These are phyloP conservation scores for Sthenelais limicola DNA, from an alignment of 2,888 invertebrate species.

Conservation along the genomic window DNA sequence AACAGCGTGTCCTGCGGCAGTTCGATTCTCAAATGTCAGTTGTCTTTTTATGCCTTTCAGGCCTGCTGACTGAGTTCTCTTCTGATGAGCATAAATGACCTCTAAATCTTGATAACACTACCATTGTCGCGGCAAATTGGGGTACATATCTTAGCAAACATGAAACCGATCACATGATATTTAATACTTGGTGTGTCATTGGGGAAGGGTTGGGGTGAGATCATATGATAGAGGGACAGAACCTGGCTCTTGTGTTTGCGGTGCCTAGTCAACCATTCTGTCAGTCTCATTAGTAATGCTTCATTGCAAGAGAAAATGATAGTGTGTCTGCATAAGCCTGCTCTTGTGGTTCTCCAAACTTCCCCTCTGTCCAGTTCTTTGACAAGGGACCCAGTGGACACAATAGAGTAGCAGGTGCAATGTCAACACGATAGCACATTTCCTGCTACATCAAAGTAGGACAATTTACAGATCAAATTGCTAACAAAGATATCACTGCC, in stretches of 20 bases:
- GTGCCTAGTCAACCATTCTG: slow-evolving; percentile 18
- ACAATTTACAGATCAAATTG: slow-evolving; percentile 33
- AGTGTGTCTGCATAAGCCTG: slow-evolving; percentile 12
- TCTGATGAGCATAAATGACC: slow-evolving; percentile 7
- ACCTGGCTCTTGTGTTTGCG: background rate
- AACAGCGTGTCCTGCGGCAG: background rate
- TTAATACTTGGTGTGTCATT: slow-evolving; percentile 11
- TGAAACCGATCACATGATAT: slow-evolving; percentile 34
- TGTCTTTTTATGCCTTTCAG: slow-evolving; percentile 4
- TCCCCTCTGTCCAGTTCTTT: background rate
- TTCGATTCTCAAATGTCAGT: background rate
- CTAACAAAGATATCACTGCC: slow-evolving; percentile 25
- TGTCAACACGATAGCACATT: slow-evolving; percentile 38
- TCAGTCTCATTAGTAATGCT: slow-evolving; percentile 15
- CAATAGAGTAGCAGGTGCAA: slow-evolving; percentile 32
- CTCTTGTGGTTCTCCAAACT: background rate
- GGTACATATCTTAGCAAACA: slow-evolving; percentile 26
- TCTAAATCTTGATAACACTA: slow-evolving; percentile 19
- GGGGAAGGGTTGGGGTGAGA: background rate
- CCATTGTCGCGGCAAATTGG: slow-evolving; percentile 13
- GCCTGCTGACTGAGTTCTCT: background rate
- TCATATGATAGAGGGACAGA: slow-evolving; percentile 4
- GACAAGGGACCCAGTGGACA: background rate
- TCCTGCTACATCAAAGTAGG: slow-evolving; percentile 35
- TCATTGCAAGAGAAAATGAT: slow-evolving; percentile 36